Conservation (phyloP, 2,113 vertebrate species). For the Oryzias javanicus region DNA sequence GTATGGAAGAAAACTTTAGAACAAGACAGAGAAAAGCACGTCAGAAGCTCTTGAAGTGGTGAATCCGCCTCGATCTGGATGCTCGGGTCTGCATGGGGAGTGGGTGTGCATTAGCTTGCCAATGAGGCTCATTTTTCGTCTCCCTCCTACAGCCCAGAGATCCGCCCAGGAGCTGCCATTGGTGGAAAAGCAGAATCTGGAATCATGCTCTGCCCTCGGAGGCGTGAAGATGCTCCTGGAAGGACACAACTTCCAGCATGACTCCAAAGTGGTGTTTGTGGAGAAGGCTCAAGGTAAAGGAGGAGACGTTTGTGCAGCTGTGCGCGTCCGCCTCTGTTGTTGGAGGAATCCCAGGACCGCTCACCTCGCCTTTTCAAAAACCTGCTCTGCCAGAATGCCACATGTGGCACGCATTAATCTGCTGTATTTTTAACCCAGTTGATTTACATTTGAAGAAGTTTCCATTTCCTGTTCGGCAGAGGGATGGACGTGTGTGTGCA, state of each 20-base stretch:
- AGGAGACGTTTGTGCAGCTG: slow-evolving; percentile 18
- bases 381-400: slow-evolving; percentile 72
- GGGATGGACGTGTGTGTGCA: slow-evolving; percentile 60
- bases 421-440: slow-evolving; percentile 81
- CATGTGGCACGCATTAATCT: slow-evolving; percentile 82
- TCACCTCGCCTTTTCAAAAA: slow-evolving; percentile 71
- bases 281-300: slow-evolving; percentile 95
- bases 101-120: slow-evolving; percentile 57
- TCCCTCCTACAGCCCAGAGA: slow-evolving; percentile 84
- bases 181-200: slow-evolving; percentile 93
- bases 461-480: slow-evolving; percentile 78
- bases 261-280: slow-evolving; percentile 97
- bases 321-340: slow-evolving; percentile 25
- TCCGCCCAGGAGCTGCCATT: slow-evolving; percentile 97
- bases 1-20: too few relatives aligned
- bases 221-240: slow-evolving; percentile 90
- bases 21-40: too few relatives aligned
- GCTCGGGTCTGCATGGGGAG: slow-evolving; percentile 72
- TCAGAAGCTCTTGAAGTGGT: slow-evolving; percentile 26
- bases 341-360: slow-evolving; percentile 64
- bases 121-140: slow-evolving; percentile 19
- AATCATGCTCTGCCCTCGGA: slow-evolving; percentile 85
- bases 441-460: slow-evolving; percentile 83
- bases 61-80: slow-evolving; percentile 60
- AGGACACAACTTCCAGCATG: slow-evolving; percentile 94